Conservation (phyloP, 2,888 invertebrate genomes). For the Sabatieria punctata region DNA sequence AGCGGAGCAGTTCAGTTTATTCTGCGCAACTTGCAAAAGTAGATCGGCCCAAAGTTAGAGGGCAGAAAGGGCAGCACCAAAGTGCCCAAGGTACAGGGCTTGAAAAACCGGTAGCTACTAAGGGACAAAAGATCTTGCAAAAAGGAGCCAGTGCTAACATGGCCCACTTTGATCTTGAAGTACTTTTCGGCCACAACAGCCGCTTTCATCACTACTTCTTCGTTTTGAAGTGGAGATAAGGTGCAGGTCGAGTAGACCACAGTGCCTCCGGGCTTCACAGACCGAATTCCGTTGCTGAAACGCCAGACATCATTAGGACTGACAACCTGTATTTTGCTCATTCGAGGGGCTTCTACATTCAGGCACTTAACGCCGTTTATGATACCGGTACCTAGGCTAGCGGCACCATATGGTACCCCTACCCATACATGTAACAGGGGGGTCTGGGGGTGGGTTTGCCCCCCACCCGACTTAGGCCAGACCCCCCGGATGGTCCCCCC, state of each 20-base stretch:
- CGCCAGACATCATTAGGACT: too few species aligned
- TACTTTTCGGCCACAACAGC: slow-evolving; percentile 49
- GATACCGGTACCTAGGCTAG: too few species aligned
- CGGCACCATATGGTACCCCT: too few species aligned
- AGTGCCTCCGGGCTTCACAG: slow-evolving; percentile 53
- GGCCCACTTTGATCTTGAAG: slow-evolving; percentile 46
- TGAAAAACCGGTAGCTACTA: slow-evolving; percentile 41
- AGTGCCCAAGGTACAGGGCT: slow-evolving; percentile 60
- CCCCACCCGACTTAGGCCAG: too few species aligned
- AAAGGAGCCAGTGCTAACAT: slow-evolving; percentile 52
- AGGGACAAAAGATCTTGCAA: slow-evolving; percentile 43
- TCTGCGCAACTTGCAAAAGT: slow-evolving; percentile 37
- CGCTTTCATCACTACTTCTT: slow-evolving; percentile 76
- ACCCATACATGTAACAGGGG: too few species aligned
- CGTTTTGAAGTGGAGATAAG: slow-evolving; percentile 87
- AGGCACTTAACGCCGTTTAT: too few species aligned
- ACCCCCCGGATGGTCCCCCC: too few species aligned
- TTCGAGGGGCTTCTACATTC: too few species aligned
- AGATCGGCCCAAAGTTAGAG: slow-evolving; percentile 71
- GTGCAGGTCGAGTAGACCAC: slow-evolving; percentile 93
- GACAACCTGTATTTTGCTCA: too few species aligned
- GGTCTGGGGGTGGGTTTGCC: too few species aligned
- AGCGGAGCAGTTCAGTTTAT: slow-evolving; percentile 12
- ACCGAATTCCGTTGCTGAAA: slow-evolving; percentile 38
- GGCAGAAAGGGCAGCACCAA: slow-evolving; percentile 59